Base-by-base conservation (phyloP, 2,797 vertebrate species). In the Lithobates pipiens region DNA sequence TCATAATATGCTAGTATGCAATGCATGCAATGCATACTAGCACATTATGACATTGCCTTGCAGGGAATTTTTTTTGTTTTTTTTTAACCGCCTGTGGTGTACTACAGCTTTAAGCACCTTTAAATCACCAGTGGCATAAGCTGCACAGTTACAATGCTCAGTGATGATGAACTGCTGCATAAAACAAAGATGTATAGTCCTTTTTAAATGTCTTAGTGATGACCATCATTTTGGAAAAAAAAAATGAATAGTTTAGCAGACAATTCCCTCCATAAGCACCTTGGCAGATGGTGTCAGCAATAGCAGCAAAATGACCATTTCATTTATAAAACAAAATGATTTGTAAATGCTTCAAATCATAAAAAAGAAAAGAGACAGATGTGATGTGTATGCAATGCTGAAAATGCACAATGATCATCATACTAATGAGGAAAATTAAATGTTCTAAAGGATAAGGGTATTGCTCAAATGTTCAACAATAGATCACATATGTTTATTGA, bases 401-500 rank as follows among this genome's bases (percentile, higher is more conserved):
- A 27, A 54, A 57, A 71, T 71, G 29, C 9, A n/a, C 46, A 39
- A 23, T 11, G 46, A 81, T 81, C 16, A 81, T 57, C 46, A 81
- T 81, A 34, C 25, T 72, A 50, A 81, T 61, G 42, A 70, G 70
- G 65, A 69, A 16, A 16, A 81, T 36, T 39, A 25, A 71, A 80
- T 71, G 21, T 15, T 81, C 61, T 27, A 39, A 61, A 57, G 36
- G 76, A 72, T 80, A 80, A 70, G 67, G 46, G 57, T 81, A 72
- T 57, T 61, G 32, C 68, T 25, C 27, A 39, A 54, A 72, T 50
- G 44, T 72, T 72, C 3, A n/a, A 36, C 46, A 72, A 72, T 81
- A 81, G 68, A 72, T 71, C 68, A 81, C 67, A 72, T 80, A 50
- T 72, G 29, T 81, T 81, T 34, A 39, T 81, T 81, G 79, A 81